Evolutionary conservation across 2,797 vertebrate genomes (phyloP), one percentile per base, ranked within the genome.

Genomic region (Malurus splendens): DNA sequence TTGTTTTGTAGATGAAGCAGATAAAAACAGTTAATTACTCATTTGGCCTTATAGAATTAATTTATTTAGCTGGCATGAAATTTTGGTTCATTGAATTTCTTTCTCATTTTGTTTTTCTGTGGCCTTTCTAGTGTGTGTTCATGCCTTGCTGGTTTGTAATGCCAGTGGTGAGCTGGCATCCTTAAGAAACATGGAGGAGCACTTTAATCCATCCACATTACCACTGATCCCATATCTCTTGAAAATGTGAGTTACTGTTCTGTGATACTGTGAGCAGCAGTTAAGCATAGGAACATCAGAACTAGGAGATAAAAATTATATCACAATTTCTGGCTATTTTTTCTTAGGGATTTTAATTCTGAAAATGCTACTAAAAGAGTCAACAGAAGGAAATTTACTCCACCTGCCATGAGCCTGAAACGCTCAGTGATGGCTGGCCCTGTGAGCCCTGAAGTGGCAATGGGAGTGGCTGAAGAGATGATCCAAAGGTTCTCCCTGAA

Each of bases 61-160:
- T n/a, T 65, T 72, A 8, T 42, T 48, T 38, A 50, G 51, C 38
- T 10, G 23, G 44, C 59, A 14, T 17, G 36, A 33, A 38, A 28
- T 65, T 32, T 39, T 18, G 44, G 6, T 20, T 59, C 6, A 11
- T 18, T 75, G 48, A 0, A 33, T n/a, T 61, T 78, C 60, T 52
- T 39, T n/a, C n/a, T 73, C 1, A 5, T 65, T 41, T 12, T 56
- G 27, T 24, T 80, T 72, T 74, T 60, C 81, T 61, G 7, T 62
- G n/a, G 17, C 75, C 9, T 90, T 79, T 66, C 7, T 89, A 98
- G 98, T 20, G 9, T 57, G 95, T 59, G 98, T 98, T 59, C 97
- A 97, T 2, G 97, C 98, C 22, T 83, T 98, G 81, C 86, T 97
- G 60, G 96, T 97, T 39, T 97, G 98, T 65, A 98, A 98, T 32